These are phyloP conservation scores for Poicephalus gulielmi DNA, from an alignment of 2,113 vertebrate species.

Conservation along the genomic window DNA sequence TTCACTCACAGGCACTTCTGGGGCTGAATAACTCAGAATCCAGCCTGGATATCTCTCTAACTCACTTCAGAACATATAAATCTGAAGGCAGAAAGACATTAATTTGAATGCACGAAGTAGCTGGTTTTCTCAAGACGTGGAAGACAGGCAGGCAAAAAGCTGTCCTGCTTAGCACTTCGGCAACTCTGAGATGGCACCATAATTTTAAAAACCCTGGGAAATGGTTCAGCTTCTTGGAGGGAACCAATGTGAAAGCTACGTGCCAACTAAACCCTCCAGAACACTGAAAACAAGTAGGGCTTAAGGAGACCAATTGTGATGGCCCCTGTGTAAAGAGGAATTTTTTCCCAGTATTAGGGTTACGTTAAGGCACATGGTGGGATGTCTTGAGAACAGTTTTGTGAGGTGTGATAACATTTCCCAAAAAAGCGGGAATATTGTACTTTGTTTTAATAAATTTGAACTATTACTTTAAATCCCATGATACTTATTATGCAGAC, in stretches of 20 bases:
- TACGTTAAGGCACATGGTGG: constrained; percentile 57
- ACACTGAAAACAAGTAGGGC: background rate
- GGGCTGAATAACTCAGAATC: background rate
- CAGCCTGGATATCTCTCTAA: background rate
- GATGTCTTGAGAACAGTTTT: constrained; percentile 54
- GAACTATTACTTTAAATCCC: constrained; percentile 49
- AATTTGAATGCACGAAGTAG: background rate
- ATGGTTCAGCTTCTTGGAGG: background rate
- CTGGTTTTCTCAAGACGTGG: background rate
- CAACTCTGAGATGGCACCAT: constrained; percentile 10
- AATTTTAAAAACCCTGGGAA: constrained; percentile 19
- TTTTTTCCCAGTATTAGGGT: constrained; percentile 29
- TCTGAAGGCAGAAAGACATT: background rate
- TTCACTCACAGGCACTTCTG: constrained; percentile 32
- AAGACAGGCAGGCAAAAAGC: constrained; percentile 42
- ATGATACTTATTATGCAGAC: constrained; percentile 23
- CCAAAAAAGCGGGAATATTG: background rate
- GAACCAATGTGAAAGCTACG: background rate
- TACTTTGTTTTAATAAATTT: constrained; percentile 50
- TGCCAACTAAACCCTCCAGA: background rate
- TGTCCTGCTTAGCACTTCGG: constrained; percentile 19
- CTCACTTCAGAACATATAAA: background rate
- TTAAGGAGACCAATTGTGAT: background rate
- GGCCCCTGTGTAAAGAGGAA: constrained; percentile 1
- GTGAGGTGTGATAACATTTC: constrained; percentile 47